phyloP scores from a whole-genome alignment of 2,113 vertebrate species.

The Bubalus kerabau region DNA sequence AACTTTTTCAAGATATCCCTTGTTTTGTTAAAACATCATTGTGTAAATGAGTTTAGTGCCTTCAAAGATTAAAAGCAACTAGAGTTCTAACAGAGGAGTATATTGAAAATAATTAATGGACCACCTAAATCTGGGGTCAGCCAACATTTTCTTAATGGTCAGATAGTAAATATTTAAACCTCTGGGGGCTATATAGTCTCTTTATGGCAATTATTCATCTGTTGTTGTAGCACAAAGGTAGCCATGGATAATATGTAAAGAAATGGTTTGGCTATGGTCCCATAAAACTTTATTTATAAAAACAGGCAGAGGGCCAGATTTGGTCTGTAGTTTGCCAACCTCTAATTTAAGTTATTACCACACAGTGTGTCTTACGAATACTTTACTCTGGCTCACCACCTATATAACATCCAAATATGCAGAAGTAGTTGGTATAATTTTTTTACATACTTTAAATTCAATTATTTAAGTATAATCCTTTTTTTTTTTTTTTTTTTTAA shows the following conservation, averaged over 20 bases:
- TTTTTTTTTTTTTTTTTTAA: not conserved
- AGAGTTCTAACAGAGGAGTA: not conserved
- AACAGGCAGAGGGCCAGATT: not conserved
- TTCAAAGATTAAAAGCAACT: not conserved
- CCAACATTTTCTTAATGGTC: not conserved
- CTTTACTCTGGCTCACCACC: not conserved
- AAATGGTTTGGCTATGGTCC: not conserved
- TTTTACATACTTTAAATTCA: conserved; percentile 47
- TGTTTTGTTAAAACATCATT: conserved; percentile 6
- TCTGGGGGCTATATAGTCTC: not conserved
- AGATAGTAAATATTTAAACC: not conserved
- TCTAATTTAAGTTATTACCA: not conserved
- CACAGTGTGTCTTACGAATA: not conserved
- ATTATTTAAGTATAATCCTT: conserved; percentile 36
- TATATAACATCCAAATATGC: not conserved
- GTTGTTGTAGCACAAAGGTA: not conserved
- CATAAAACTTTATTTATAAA: conserved; percentile 50
- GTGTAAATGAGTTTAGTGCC: not conserved
- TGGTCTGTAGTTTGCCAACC: not conserved
- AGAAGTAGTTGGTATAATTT: not conserved
- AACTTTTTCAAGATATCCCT: not conserved
- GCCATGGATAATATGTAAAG: not conserved
- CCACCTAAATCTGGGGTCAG: not conserved
- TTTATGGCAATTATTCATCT: not conserved
- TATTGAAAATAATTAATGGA: not conserved